Conservation (phyloP, 1,140 invertebrate species). For the Zaprionus tsacasi region DNA sequence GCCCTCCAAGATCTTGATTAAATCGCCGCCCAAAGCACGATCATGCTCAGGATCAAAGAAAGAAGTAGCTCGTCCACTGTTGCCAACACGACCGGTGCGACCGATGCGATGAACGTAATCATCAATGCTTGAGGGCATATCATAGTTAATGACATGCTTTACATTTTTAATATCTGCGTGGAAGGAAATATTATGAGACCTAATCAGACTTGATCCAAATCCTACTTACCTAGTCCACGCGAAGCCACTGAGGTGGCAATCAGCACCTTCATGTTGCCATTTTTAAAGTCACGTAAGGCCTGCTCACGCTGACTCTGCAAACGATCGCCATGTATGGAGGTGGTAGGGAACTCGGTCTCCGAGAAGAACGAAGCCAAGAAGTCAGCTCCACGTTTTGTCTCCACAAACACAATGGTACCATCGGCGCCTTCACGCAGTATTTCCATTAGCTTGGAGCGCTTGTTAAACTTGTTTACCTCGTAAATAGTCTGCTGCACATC, state of each 20-base stretch:
- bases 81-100: slow-evolving; percentile 96
- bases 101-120: slow-evolving; percentile 98
- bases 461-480: slow-evolving; percentile 90
- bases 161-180: slow-evolving; percentile 86
- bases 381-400: slow-evolving; percentile 94
- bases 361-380: slow-evolving; percentile 92
- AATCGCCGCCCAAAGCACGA: slow-evolving; percentile 85
- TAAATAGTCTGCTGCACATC: slow-evolving; percentile 95
- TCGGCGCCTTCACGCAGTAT: slow-evolving; percentile 70
- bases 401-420: slow-evolving; percentile 94
- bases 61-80: slow-evolving; percentile 94
- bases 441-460: slow-evolving; percentile 88
- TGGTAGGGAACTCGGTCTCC: slow-evolving; percentile 89
- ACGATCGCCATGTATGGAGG: slow-evolving; percentile 97
- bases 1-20: slow-evolving; percentile 90
- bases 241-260: slow-evolving; percentile 98
- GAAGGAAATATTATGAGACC: not conserved
- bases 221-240: slow-evolving; percentile 89
- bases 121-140: slow-evolving; percentile 92
- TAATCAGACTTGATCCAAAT: not conserved
- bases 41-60: slow-evolving; percentile 92
- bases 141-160: slow-evolving; percentile 95
- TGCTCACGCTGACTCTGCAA: slow-evolving; percentile 94
- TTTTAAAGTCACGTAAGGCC: slow-evolving; percentile 93
- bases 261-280: slow-evolving; percentile 89